A percentile compares a stretch with the other conserved stretches of the same genome.
phyloP scores from a whole-genome alignment of 1,140 invertebrate genomes.

The Campodea augens region DNA sequence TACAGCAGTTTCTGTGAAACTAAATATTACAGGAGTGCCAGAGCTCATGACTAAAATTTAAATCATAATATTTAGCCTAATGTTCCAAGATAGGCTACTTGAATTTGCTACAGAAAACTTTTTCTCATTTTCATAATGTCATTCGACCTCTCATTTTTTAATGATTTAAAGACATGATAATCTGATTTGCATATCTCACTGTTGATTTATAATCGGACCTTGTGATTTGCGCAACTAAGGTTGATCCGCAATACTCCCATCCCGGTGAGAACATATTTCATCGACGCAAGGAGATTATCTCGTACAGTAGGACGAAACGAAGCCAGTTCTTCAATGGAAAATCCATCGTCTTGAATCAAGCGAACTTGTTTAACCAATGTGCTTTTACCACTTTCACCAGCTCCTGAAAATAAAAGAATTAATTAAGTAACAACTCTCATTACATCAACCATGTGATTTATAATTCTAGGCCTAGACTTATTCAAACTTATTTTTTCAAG shows the following conservation, averaged over 20 bases:
- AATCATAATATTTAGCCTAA: neutral
- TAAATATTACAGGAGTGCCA: neutral
- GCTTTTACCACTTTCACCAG: slow-evolving; percentile 46
- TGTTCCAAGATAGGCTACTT: neutral
- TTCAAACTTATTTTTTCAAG: neutral
- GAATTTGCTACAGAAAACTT: too few relatives aligned
- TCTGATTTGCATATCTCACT: too few relatives aligned
- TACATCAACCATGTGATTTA: neutral
- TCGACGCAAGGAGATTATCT: slow-evolving; percentile 43
- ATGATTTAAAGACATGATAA: too few relatives aligned
- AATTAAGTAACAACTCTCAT: neutral
- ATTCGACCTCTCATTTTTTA: too few relatives aligned
- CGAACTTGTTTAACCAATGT: slow-evolving; percentile 53
- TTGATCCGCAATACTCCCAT: slow-evolving; percentile 44
- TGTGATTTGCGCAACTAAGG: slow-evolving; percentile 36
- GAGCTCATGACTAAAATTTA: neutral
- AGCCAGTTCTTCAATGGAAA: slow-evolving; percentile 41
- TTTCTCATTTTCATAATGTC: too few relatives aligned
- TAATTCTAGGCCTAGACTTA: neutral
- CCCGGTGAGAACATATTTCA: slow-evolving; percentile 45
- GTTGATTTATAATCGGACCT: slow-evolving; percentile 21
- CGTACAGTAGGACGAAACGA: slow-evolving; percentile 40
- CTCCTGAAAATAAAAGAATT: slow-evolving; percentile 23
- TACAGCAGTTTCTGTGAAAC: too few relatives aligned
- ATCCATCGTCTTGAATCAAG: slow-evolving; percentile 57